Evolutionary conservation across 1,140 invertebrate species (phyloP).

Genomic region (Parasteatoda tepidariorum): DNA sequence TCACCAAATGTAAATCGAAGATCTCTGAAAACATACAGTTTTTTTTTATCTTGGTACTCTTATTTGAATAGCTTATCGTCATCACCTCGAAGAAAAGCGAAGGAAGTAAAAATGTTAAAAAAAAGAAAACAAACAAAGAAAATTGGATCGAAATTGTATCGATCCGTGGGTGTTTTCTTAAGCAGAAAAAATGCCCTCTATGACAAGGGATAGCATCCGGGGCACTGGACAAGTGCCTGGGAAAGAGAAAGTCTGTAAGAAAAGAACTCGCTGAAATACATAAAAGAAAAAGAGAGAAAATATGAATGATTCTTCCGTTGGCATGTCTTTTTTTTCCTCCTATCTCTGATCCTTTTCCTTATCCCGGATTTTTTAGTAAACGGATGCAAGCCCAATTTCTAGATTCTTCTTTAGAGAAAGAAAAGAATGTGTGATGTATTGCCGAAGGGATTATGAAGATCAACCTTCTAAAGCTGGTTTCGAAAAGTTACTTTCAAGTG

Average conservation of each 20-base stretch:
- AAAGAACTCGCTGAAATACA: constrained; percentile 41
- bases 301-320: constrained; percentile 10
- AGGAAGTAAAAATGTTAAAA: background rate
- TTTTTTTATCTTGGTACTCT: background rate
- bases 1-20: too few relatives aligned
- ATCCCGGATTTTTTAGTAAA: constrained; percentile 26
- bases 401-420: constrained; percentile 18
- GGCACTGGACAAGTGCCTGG: constrained; percentile 41
- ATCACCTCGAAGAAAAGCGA: background rate
- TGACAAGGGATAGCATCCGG: constrained; percentile 44
- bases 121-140: constrained; percentile 23
- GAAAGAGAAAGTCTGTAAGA: constrained; percentile 16
- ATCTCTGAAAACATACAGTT: too few relatives aligned
- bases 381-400: constrained; percentile 28
- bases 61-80: constrained; percentile 39
- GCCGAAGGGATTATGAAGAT: constrained; percentile 37
- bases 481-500: constrained; percentile 7
- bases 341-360: background rate
- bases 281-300: constrained; percentile 17
- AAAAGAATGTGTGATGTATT: constrained; percentile 15
- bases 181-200: constrained; percentile 45
- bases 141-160: constrained; percentile 43
- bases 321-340: background rate
- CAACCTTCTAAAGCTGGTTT: background rate
- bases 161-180: constrained; percentile 37